Evolutionary conservation across 2,797 vertebrate species (phyloP).

Genomic region (Podargus strigoides): DNA sequence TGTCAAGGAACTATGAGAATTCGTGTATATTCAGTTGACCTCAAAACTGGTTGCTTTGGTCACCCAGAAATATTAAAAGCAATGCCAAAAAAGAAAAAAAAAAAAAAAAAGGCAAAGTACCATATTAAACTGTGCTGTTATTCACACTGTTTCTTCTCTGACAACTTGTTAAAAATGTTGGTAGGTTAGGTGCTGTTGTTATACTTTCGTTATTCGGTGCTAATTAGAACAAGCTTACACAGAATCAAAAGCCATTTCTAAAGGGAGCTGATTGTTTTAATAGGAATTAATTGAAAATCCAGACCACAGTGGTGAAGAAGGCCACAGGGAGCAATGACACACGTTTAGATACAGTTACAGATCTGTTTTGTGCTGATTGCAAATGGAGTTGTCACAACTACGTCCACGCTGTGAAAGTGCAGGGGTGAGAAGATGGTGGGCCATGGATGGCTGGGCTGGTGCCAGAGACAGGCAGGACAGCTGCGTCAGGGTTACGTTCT

Average conservation of each 20-base stretch:
- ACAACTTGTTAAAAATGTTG: conserved; percentile 72
- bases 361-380: neutral
- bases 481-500: neutral
- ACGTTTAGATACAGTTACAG: neutral
- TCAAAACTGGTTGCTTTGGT: neutral
- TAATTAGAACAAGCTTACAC: conserved; percentile 74
- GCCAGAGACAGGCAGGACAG: neutral
- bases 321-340: neutral
- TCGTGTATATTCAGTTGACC: neutral
- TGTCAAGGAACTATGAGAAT: neutral
- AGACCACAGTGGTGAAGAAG: neutral
- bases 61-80: conserved; percentile 6
- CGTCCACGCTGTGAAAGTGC: fast-evolving
- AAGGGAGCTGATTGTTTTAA: conserved; percentile 15
- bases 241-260: neutral
- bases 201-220: conserved; percentile 74
- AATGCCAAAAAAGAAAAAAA: neutral
- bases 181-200: conserved; percentile 69
- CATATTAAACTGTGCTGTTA: conserved; percentile 55
- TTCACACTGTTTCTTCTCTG: conserved; percentile 71
- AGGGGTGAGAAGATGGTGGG: neutral
- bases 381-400: neutral
- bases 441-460: neutral
- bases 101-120: conserved; percentile 28
- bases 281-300: conserved; percentile 30